Evolutionary conservation across 2,797 vertebrate species (phyloP), one percentile per base, ranked within the genome.

Genomic region (Hypotaenidia philippensis): DNA sequence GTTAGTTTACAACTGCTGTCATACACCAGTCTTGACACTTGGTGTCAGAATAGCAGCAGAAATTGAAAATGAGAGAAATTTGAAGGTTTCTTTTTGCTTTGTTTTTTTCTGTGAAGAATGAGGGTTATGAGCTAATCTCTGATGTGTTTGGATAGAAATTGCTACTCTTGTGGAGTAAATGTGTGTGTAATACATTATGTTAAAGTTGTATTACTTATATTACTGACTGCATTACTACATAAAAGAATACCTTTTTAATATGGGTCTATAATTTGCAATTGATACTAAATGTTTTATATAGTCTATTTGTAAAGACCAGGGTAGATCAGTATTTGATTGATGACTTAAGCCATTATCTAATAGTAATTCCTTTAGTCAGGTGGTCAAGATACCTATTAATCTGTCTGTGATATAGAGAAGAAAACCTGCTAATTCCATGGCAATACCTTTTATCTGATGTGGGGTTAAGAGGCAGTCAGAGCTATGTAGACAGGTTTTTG

Each of bases 31-130:
- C 80, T 76, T 86, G 72, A 96, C 96, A 44, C 96, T 95, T 94
- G 94, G 94, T 96, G 95, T 97, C 96, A 97, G 92, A 78, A 90
- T 94, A 94, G 78, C 61, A 96, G 84, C 95, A 96, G 91, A 93
- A 95, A 97, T 96, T 50, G 91, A 83, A 91, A 88, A 87, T 49
- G 18, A 65, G 55, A 93, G 79, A 49, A 66, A 38, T 38, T 13
- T 26, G 18, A 47, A 68, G 56, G 13, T 34, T 76, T 55, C 41
- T 38, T 87, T 66, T 59, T 78, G 13, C 34, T 65, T 87, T 78
- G 41, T 13, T 27, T 63, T 7, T 41, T 87, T 65, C 45, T 92
- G 40, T 57, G 34, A 74, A 47, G 34, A 86, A 56, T 36, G 16
- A n/a, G 8, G 20, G 4, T 72, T 83, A n/a, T 41, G 29, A 78